Evolutionary conservation across 1,140 invertebrate genomes (phyloP).

Genomic region (Drosophila chauvacae): DNA sequence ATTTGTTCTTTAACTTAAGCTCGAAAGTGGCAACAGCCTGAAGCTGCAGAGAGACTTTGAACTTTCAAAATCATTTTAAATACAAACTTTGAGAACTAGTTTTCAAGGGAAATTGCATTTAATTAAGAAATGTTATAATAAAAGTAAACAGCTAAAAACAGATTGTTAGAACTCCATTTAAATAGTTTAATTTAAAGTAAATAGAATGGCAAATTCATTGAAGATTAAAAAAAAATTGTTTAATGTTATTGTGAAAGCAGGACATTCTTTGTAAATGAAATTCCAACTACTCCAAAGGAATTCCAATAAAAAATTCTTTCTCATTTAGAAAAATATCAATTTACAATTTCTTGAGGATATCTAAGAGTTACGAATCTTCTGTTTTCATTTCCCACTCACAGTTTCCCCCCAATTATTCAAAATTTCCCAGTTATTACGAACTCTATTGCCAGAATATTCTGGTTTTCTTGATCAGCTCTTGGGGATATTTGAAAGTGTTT

Average conservation of each 20-base stretch:
- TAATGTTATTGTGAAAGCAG: neutral
- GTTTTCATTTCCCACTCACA: neutral
- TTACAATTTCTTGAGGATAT: neutral
- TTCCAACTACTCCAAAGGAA: neutral
- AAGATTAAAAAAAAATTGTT: neutral
- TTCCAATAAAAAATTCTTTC: too few relatives aligned
- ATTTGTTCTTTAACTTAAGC: constrained; percentile 50
- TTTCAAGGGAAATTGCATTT: neutral
- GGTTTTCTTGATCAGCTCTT: neutral
- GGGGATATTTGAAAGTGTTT: constrained; percentile 19
- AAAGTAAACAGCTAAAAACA: neutral
- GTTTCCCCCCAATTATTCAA: neutral
- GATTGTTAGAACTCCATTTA: neutral
- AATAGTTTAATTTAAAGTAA: neutral
- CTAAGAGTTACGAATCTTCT: neutral
- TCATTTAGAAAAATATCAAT: neutral
- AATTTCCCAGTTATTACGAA: too few relatives aligned
- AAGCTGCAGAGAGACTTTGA: constrained; percentile 1
- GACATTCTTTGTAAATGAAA: too few relatives aligned
- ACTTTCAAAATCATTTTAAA: neutral
- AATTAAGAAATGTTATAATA: neutral
- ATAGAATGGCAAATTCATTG: neutral
- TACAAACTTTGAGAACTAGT: neutral
- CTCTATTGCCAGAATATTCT: too few relatives aligned
- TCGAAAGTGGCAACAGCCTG: constrained; percentile 33